phyloP scores from a whole-genome alignment of 1,140 invertebrate species.

The Drosophila elegans region DNA sequence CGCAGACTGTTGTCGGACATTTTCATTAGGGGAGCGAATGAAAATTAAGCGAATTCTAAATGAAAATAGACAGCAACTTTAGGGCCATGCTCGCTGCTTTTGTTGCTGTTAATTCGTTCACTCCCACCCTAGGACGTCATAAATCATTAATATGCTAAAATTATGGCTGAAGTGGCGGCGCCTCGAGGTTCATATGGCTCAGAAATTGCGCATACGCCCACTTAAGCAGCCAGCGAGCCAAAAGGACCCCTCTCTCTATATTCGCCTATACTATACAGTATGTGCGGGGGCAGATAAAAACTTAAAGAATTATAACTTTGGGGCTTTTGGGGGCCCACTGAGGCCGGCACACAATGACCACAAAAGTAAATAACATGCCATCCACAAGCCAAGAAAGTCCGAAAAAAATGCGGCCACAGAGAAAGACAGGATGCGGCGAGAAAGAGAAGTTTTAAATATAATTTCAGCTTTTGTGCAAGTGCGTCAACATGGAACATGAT shows the following conservation, averaged over 20 bases:
- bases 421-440: constrained; percentile 25
- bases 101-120: constrained; percentile 43
- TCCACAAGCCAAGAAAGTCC: constrained; percentile 31
- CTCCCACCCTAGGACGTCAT: constrained; percentile 38
- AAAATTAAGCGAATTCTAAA: constrained; percentile 72
- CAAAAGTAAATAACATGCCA: constrained; percentile 78
- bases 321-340: constrained; percentile 62
- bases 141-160: constrained; percentile 78
- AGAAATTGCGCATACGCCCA: constrained; percentile 74
- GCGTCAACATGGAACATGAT: constrained; percentile 81
- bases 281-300: constrained; percentile 68
- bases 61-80: constrained; percentile 69
- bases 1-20: constrained; percentile 30
- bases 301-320: constrained; percentile 83
- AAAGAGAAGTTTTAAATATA: constrained; percentile 70
- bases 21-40: constrained; percentile 73
- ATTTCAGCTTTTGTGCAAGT: constrained; percentile 79
- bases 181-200: constrained; percentile 36
- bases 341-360: constrained; percentile 68
- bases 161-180: constrained; percentile 15
- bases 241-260: constrained; percentile 3
- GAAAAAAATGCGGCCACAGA: constrained; percentile 18
- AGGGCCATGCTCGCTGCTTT: constrained; percentile 18
- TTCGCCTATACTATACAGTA: neutral
- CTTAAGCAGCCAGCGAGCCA: constrained; percentile 61